Base-by-base conservation (phyloP, 2,888 invertebrate species). In the Sericinus montela region DNA sequence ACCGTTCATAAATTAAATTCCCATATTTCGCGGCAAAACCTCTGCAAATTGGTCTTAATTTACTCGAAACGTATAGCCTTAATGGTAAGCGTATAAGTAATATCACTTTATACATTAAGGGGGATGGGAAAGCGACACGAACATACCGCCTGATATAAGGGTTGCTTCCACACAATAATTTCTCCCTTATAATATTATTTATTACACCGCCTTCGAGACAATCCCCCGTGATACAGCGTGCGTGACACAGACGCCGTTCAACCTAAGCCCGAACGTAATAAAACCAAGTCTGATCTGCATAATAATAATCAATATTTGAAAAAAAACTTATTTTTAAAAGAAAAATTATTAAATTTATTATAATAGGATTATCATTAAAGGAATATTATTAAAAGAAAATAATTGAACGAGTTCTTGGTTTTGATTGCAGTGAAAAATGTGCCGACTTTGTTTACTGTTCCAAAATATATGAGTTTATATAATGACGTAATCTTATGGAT, bases 21-120 rank as follows among this genome's bases (percentile, higher is more conserved):
- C 68, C 79, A 77, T 82, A 77, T 78, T 74, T 75, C 67, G 67
- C 59, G 63, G 72, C 73, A 78, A 80, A 83, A 80, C 80, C 81
- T 76, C 69, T 71, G 73, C 81, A 84, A 86, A 85, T 84, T 84
- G 81, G 72, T 80, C 77, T 83, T 84, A 84, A 87, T 85, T 84
- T 75, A 77, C 76, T 75, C 65, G 75, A 79, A 82, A 84, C 71
- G 75, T 84, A 81, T 78, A 75, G 71, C 75, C 69, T 72, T 81
- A 80, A 83, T 82, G 72, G 70, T 81, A 72, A 83, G 74, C 71
- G 66, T 80, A 74, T 80, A 78, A 81, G 78, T 76, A 82, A 82
- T 83, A 81, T 82, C 75, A 71, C 75, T 75, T 75, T 74, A 80
- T 75, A 72, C 67, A 59, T 62, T 65, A 59, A 57, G 51, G 54